Percentiles rank a stretch among this genome's conserved stretches.
These are phyloP conservation scores for Hermodice carunculata DNA, from an alignment of 2,888 invertebrate species.

Conservation along the genomic window DNA sequence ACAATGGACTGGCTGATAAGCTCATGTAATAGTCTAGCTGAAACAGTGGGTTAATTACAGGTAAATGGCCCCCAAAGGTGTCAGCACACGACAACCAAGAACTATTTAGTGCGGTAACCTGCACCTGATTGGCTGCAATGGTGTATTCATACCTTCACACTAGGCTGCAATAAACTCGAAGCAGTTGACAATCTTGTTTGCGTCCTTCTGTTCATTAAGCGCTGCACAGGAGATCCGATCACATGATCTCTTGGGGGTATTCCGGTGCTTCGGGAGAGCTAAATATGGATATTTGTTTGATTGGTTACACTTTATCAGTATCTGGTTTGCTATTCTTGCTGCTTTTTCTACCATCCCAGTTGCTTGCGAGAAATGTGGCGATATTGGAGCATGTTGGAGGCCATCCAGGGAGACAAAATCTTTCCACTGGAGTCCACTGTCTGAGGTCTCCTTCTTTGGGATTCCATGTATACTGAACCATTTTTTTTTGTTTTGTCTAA, in stretches of 20 bases:
- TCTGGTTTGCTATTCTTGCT: conserved; percentile 25
- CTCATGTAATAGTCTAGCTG: no score
- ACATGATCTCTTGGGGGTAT: conserved; percentile 31
- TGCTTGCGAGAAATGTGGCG: conserved; percentile 19
- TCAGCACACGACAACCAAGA: no score
- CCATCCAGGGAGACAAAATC: conserved; percentile 10
- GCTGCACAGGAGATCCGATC: no score
- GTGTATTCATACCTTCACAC: no score
- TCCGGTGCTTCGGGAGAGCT: conserved; percentile 21
- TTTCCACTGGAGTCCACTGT: conserved; percentile 30
- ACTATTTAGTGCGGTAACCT: no score
- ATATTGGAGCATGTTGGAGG: conserved; percentile 7
- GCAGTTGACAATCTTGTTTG: no score
- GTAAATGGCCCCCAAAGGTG: no score
- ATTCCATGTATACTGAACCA: conserved; percentile 27
- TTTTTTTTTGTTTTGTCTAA: conserved; percentile 20
- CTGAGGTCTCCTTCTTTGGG: conserved; percentile 11
- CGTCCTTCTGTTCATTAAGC: no score
- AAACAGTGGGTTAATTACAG: no score
- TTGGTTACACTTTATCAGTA: conserved; percentile 15
- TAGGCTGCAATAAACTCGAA: no score
- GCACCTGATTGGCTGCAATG: no score
- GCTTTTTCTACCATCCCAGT: conserved; percentile 27
- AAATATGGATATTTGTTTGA: conserved; percentile 14
- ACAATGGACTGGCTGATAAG: no score